Evolutionary conservation across 1,140 invertebrate species (phyloP).

Genomic region (Apis cerana): DNA sequence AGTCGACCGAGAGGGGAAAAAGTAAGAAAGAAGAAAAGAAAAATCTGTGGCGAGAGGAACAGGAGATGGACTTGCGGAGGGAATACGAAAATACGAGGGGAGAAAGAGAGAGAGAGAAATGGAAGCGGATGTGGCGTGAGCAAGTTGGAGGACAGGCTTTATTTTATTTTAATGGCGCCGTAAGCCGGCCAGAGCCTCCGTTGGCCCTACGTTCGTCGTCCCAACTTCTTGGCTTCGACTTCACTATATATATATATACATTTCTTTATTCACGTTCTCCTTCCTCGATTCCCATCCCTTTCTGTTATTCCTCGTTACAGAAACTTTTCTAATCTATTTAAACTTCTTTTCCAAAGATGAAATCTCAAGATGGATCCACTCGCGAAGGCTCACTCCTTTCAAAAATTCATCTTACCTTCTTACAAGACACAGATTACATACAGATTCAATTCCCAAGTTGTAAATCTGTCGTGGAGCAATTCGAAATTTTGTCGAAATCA

Average conservation of each 20-base stretch:
- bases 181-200: conserved; percentile 66
- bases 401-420: too few relatives aligned
- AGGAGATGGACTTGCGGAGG: not conserved
- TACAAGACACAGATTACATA: too few relatives aligned
- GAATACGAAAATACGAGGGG: not conserved
- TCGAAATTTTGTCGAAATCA: too few relatives aligned
- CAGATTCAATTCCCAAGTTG: too few relatives aligned
- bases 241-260: conserved; percentile 36
- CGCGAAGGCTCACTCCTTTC: too few relatives aligned
- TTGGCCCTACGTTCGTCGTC: conserved; percentile 32
- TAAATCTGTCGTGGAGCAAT: too few relatives aligned
- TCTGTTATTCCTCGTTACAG: too few relatives aligned
- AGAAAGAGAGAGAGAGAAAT: not conserved
- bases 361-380: too few relatives aligned
- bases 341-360: too few relatives aligned
- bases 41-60: conserved; percentile 51
- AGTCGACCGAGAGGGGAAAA: too few relatives aligned
- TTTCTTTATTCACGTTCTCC: conserved; percentile 70
- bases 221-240: conserved; percentile 53
- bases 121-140: conserved; percentile 6
- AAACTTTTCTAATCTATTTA: too few relatives aligned
- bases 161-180: conserved; percentile 73
- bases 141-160: conserved; percentile 55
- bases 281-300: conserved; percentile 29
- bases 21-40: too few relatives aligned